phyloP scores from a whole-genome alignment of 1,140 invertebrate species.

The Ericerus pela region DNA sequence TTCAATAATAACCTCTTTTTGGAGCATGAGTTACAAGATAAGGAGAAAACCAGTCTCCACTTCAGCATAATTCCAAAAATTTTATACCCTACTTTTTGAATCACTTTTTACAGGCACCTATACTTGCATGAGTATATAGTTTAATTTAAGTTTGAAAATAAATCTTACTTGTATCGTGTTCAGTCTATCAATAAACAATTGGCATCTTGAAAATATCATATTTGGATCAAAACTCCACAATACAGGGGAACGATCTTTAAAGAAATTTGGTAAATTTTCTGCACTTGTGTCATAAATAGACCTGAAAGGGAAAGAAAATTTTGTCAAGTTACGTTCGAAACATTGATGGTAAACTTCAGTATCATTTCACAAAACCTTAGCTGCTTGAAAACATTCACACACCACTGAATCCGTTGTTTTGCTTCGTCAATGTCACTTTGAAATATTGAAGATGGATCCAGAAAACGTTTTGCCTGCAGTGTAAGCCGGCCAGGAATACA shows the following conservation, averaged over 20 bases:
- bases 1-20: too few relatives aligned
- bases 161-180: conserved; percentile 54
- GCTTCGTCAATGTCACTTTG: conserved; percentile 82
- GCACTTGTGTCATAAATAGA: conserved; percentile 51
- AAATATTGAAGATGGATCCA: conserved; percentile 77
- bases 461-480: conserved; percentile 57
- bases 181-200: conserved; percentile 67
- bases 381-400: conserved; percentile 48
- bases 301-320: conserved; percentile 23
- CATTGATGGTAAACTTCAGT: not conserved
- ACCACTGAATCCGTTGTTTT: conserved; percentile 55
- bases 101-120: too few relatives aligned
- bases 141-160: not conserved
- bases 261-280: conserved; percentile 47
- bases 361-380: conserved; percentile 28
- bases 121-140: too few relatives aligned
- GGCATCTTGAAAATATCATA: conserved; percentile 69
- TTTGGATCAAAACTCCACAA: conserved; percentile 81
- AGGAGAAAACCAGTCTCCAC: too few relatives aligned
- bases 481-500: not conserved
- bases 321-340: not conserved
- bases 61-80: too few relatives aligned
- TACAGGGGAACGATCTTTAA: conserved; percentile 43
- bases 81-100: too few relatives aligned
- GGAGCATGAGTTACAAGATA: too few relatives aligned